These are phyloP conservation scores for Troglohyphantes excavatus DNA, from an alignment of 2,888 invertebrate genomes.

Conservation along the genomic window DNA sequence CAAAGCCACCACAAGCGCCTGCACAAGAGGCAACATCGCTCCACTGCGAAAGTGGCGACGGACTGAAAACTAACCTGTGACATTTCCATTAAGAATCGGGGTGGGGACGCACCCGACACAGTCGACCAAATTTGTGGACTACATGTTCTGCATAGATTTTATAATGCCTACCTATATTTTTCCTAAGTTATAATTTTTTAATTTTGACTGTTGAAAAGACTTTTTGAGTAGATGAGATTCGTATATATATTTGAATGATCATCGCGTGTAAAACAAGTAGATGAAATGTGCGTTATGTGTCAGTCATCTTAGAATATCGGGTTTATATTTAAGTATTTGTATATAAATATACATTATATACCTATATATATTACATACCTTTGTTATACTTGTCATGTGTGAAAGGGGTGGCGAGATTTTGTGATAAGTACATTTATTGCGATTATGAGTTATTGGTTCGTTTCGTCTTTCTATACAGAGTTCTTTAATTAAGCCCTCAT, in stretches of 20 bases:
- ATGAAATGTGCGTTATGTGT: constrained; percentile 33
- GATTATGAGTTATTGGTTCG: constrained; percentile 1
- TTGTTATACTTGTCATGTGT: constrained; percentile 42
- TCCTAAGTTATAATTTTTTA: constrained; percentile 74
- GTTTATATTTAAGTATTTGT: constrained; percentile 72
- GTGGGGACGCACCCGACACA: neutral
- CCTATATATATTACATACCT: constrained; percentile 50
- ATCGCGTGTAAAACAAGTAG: constrained; percentile 50
- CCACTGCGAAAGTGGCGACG: constrained; percentile 68
- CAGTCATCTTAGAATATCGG: constrained; percentile 53
- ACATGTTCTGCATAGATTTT: constrained; percentile 73
- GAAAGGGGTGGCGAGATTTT: constrained; percentile 40
- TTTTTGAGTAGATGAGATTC: constrained; percentile 51
- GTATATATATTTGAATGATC: constrained; percentile 22
- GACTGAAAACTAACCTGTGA: constrained; percentile 53
- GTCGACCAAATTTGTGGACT: constrained; percentile 64
- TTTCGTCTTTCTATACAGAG: too few species aligned
- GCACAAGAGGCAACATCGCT: constrained; percentile 80
- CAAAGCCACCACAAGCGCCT: constrained; percentile 92
- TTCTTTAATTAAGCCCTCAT: too few species aligned
- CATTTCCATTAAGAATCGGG: constrained; percentile 45
- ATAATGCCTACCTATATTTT: constrained; percentile 71
- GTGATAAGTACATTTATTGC: constrained; percentile 64
- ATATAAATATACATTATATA: constrained; percentile 57
- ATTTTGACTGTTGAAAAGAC: constrained; percentile 50